Conservation (phyloP, 2,113 vertebrate genomes). For the Podiceps cristatus region DNA sequence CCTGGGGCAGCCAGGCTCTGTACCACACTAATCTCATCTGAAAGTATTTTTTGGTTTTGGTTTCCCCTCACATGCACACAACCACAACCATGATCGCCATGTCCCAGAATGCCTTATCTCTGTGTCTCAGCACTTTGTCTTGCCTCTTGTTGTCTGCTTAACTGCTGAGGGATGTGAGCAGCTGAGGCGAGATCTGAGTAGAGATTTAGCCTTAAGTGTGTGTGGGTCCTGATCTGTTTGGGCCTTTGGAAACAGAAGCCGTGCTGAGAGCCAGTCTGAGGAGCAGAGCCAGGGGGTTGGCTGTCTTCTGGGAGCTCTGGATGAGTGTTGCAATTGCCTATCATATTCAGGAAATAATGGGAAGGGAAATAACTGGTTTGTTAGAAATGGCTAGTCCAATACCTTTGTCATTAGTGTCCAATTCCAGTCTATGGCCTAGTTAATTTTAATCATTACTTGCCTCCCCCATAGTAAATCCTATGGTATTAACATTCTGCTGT, state of each 20-base stretch:
- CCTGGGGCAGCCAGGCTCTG: not conserved
- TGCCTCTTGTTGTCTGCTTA: not conserved
- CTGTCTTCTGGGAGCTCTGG: not conserved
- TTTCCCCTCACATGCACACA: fast-evolving
- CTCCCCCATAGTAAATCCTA: not conserved
- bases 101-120: not conserved
- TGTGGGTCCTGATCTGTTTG: not conserved
- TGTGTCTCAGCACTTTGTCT: not conserved
- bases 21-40: not conserved
- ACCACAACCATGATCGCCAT: fast-evolving
- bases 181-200: not conserved
- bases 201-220: not conserved
- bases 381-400: not conserved
- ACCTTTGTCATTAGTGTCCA: not conserved
- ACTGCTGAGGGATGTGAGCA: not conserved
- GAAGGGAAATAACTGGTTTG: not conserved
- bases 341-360: not conserved
- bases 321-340: not conserved
- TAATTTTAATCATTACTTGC: not conserved
- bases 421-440: not conserved
- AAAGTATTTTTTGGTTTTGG: not conserved
- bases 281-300: not conserved
- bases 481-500: not conserved
- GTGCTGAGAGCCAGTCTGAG: not conserved
- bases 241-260: not conserved